Conservation (phyloP, 2,888 invertebrate genomes). For the Heteromurus nitidus region DNA sequence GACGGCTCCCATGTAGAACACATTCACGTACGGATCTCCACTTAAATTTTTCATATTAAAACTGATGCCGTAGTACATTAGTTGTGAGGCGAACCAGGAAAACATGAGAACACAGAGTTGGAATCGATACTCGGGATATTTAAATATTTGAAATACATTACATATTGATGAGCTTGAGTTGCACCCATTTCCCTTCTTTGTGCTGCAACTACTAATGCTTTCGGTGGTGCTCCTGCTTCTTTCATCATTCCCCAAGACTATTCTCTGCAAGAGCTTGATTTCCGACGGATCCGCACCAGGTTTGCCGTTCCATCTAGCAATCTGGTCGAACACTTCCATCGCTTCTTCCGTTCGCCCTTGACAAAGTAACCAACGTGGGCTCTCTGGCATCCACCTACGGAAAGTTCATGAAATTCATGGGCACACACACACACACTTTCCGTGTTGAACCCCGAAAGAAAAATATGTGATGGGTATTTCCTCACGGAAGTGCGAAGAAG, state of each 20-base stretch:
- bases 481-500: constrained; percentile 68
- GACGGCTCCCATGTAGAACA: constrained; percentile 68
- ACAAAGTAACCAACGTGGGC: constrained; percentile 70
- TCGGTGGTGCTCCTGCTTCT: background rate
- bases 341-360: constrained; percentile 67
- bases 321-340: constrained; percentile 67
- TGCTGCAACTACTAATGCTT: background rate
- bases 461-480: background rate
- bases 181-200: background rate
- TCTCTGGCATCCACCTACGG: constrained; percentile 70
- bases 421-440: too few species aligned
- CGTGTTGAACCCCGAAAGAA: background rate
- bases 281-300: constrained; percentile 50
- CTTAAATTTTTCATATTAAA: constrained; percentile 69
- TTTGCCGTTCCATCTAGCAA: constrained; percentile 70
- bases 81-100: constrained; percentile 66
- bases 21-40: constrained; percentile 68
- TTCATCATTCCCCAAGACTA: constrained; percentile 32
- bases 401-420: constrained; percentile 10
- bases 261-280: constrained; percentile 55
- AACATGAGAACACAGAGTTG: constrained; percentile 64
- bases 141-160: constrained; percentile 43
- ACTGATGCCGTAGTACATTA: constrained; percentile 70
- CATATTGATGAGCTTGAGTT: constrained; percentile 13
- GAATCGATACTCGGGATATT: constrained; percentile 45